Base-by-base conservation (phyloP, 2,888 invertebrate genomes). In the Tetropium fuscum region DNA sequence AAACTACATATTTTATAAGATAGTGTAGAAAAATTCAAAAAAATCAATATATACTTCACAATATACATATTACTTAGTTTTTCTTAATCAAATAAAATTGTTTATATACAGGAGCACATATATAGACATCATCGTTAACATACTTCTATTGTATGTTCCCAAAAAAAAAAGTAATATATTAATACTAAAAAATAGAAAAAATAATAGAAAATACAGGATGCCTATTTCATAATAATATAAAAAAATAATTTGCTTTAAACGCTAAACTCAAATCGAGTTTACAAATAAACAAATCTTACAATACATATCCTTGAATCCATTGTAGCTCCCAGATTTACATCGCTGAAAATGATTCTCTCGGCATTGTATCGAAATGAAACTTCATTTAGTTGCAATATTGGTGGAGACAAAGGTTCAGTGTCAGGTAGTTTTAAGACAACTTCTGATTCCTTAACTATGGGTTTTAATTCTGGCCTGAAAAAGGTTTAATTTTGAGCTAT, bases 251-350 rank as follows among this genome's bases (percentile, higher is more conserved):
- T 36, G 10, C 3, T 36, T n/a, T n/a, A n/a, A n/a, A n/a, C n/a
- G n/a, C n/a, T n/a, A n/a, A n/a, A n/a, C n/a, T n/a, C n/a, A 27
- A 27, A 27, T 10, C 6, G 20, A 11, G n/a, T 15, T 13, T 44
- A 3, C 40, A 45, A n/a, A 40, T n/a, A 34, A 10, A 10, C 11
- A n/a, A 48, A 53, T 88, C 92, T 89, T 80, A 95, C 98, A 78
- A 98, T 98, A 85, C 98, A 98, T 82, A 99, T 98, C 71, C 98
- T 88, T 2, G 98, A 98, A 74, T 97, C 94, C 71, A 96, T 88
- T 22, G 92, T 94, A 1, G 97, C 97, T 53, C 94, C 95, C 27
- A 98, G 85, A 82, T 94, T 92, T n/a, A 94, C 91, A 74, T 90
- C 88, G 22, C 86, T 87, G 79, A 98, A 96, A 71, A 98, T 89